Evolutionary conservation across 2,888 invertebrate genomes (phyloP).

Genomic region (Oxycera nigricornis): DNA sequence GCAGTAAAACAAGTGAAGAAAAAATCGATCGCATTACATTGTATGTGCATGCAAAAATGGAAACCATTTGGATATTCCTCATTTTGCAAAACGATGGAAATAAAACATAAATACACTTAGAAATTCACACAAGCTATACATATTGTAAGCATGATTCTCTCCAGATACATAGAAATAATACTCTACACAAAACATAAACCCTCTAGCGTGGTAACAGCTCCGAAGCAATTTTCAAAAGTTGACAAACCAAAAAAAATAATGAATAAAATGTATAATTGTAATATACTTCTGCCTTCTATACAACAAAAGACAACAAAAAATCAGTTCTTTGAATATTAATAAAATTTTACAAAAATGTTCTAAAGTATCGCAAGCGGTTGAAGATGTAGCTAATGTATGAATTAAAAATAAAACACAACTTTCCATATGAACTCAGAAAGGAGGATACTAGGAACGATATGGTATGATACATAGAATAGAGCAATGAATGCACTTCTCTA

Average conservation of each 20-base stretch:
- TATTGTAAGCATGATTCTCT: slow-evolving; percentile 13
- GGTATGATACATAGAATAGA: slow-evolving; percentile 4
- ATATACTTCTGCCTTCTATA: slow-evolving; percentile 42
- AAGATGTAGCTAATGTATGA: slow-evolving; percentile 10
- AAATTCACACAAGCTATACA: not conserved
- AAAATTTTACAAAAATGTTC: slow-evolving; percentile 35
- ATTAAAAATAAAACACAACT: slow-evolving; percentile 5
- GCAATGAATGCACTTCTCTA: slow-evolving; percentile 27
- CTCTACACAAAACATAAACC: slow-evolving; percentile 25
- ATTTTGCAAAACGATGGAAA: not conserved
- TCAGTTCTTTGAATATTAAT: slow-evolving; percentile 37
- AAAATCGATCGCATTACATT: not conserved
- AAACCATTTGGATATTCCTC: not conserved
- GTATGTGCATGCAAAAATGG: not conserved
- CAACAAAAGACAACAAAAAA: slow-evolving; percentile 37
- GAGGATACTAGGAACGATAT: not conserved
- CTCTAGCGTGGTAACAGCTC: not conserved
- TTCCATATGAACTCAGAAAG: not conserved
- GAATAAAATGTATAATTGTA: slow-evolving; percentile 22
- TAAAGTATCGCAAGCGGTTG: not conserved
- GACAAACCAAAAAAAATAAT: slow-evolving; percentile 1
- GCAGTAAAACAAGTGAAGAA: not conserved
- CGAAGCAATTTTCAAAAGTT: slow-evolving; percentile 14
- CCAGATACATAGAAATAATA: slow-evolving; percentile 9
- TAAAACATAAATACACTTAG: slow-evolving; percentile 22